phyloP scores from a whole-genome alignment of 1,140 invertebrate species.

The Varroa destructor region DNA sequence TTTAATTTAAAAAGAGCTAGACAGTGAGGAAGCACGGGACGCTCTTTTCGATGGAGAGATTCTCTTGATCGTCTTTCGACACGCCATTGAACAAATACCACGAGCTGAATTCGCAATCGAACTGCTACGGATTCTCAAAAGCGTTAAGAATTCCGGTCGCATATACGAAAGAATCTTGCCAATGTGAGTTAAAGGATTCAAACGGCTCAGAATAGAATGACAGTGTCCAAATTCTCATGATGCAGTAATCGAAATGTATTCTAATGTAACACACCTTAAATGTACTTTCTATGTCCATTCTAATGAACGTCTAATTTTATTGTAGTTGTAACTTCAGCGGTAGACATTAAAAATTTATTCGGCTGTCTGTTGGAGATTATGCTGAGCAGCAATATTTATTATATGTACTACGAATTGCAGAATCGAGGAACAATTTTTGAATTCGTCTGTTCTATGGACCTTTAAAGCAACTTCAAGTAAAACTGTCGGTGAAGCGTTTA shows the following conservation, averaged over 20 bases:
- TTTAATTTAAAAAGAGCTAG: neutral
- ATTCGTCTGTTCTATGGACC: neutral
- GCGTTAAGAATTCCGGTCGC: neutral
- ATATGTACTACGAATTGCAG: neutral
- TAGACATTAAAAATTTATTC: no score
- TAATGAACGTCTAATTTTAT: no score
- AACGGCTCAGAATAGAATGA: no score
- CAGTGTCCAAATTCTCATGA: no score
- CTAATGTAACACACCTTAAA: no score
- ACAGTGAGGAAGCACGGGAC: conserved; percentile 1
- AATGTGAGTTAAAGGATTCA: no score
- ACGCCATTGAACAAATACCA: conserved; percentile 10
- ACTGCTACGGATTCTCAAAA: neutral
- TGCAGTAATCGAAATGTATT: no score
- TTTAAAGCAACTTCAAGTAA: neutral
- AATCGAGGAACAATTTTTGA: conserved; percentile 7
- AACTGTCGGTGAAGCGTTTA: neutral
- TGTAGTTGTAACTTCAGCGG: no score
- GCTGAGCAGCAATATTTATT: no score
- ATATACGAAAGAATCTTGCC: no score
- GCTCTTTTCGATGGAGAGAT: conserved; percentile 17
- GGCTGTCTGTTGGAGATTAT: no score
- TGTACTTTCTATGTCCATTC: no score
- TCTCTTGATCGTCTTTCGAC: conserved; percentile 8
- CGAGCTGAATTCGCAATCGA: conserved; percentile 7